Conservation (phyloP, 2,888 invertebrate species). For the Amblyjoppa proteus region DNA sequence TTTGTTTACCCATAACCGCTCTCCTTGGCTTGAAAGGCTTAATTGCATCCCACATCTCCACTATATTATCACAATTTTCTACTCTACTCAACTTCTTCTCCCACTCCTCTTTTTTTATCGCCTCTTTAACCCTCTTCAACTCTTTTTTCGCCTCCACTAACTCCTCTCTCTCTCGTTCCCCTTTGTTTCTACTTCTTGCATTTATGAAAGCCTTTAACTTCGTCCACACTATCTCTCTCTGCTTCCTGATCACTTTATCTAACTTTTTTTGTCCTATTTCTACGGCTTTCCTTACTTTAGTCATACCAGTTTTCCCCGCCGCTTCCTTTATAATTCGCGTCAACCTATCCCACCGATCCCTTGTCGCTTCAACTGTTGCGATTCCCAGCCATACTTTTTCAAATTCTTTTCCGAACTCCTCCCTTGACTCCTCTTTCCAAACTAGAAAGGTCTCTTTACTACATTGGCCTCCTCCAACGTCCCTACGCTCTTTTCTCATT, state of each 20-base stretch:
- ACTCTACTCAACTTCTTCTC: neutral
- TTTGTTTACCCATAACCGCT: constrained; percentile 3
- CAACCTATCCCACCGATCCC: too few species aligned
- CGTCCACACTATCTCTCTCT: constrained; percentile 5
- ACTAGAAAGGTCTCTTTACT: neutral
- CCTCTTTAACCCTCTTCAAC: neutral
- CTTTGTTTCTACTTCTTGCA: neutral
- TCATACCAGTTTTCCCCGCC: neutral
- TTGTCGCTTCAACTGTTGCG: neutral
- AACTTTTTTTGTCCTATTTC: neutral
- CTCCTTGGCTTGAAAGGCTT: constrained; percentile 12
- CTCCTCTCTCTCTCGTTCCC: neutral
- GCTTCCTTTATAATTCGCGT: neutral
- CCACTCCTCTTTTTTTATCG: neutral
- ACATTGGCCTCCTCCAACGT: neutral
- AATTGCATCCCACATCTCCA: constrained; percentile 8
- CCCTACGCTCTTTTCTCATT: neutral
- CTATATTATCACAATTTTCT: constrained; percentile 15
- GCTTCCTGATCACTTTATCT: neutral
- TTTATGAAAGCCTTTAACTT: neutral
- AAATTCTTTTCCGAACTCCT: neutral
- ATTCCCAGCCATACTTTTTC: neutral
- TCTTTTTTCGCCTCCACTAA: neutral
- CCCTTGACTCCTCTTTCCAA: neutral
- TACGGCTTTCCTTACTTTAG: neutral